Evolutionary conservation across 2,888 invertebrate species (phyloP), one percentile per base, ranked within the genome.

Genomic region (Cyclophora albipunctata): DNA sequence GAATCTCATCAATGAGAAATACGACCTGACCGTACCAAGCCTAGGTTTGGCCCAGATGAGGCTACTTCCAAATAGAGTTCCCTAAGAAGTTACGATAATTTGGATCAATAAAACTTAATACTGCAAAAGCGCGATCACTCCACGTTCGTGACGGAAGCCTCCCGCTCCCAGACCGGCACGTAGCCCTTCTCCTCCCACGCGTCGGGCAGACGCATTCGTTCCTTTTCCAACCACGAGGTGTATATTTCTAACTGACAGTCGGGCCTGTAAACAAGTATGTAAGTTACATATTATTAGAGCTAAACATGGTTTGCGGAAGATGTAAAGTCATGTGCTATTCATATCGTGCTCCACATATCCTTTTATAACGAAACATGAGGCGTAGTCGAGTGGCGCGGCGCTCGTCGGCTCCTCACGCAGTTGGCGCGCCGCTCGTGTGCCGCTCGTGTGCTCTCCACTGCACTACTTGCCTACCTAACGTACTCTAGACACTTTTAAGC

Each of bases 201-300:
- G 45, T 88, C 88, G 4, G 83, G 83, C 7, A 78, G 60, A 20
- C 67, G 67, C 2, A 73, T 2, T 0, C 80, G 82, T 4, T 73
- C 64, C 46, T 78, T 77, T 5, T 58, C 7, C 2, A 78, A 52
- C 87, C 86, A 87, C 3, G 79, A 73, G 5, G 76, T 75, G 54
- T 86, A 87, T 49, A 84, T 77, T 67, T 87, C 89, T 47, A 88
- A 63, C 55, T 76, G 73, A 50, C 81, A 87, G 49, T 88, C 84
- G 7, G 81, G 78, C 55, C 89, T 89, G 78, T 37, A 43, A 43
- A 43, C 20, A 37, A 5, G 37, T 37, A 37, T 37, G 5, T 37
- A 5, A 37, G 5, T 37, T 37, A 20, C 20, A 20, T 20, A 20
- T 20, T 20, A 20, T 20, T 20, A 20, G 20, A 20, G 20, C 20